phyloP scores from a whole-genome alignment of 2,888 invertebrate genomes.

The Plutella xylostella region DNA sequence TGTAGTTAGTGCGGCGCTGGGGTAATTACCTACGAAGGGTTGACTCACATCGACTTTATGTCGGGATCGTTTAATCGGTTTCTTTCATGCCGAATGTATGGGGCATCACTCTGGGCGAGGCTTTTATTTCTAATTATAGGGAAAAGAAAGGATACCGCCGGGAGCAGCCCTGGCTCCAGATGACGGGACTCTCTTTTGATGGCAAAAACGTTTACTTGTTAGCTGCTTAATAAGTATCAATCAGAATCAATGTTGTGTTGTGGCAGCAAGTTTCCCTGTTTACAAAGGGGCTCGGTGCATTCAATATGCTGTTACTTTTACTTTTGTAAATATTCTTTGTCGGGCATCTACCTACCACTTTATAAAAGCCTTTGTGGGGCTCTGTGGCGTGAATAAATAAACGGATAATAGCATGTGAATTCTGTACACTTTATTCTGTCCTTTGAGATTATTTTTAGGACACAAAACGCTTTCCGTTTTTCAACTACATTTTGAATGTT shows the following conservation, averaged over 20 bases:
- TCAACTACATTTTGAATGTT: too few relatives aligned
- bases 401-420: too few relatives aligned
- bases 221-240: slow-evolving; percentile 38
- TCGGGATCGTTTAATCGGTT: slow-evolving; percentile 24
- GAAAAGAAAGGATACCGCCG: slow-evolving; percentile 29
- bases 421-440: too few relatives aligned
- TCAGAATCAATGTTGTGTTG: slow-evolving; percentile 27
- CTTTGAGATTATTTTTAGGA: too few relatives aligned
- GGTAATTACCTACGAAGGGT: not conserved
- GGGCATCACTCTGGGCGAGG: slow-evolving; percentile 27
- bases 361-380: too few relatives aligned
- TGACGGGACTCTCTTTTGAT: slow-evolving; percentile 34
- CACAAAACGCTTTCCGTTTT: too few relatives aligned
- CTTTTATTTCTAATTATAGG: slow-evolving; percentile 43
- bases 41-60: not conserved
- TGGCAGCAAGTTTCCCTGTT: too few relatives aligned
- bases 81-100: slow-evolving; percentile 23
- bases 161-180: slow-evolving; percentile 37
- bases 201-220: slow-evolving; percentile 28
- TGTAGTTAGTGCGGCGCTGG: not conserved
- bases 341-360: too few relatives aligned
- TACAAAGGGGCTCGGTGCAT: too few relatives aligned
- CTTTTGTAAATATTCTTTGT: too few relatives aligned
- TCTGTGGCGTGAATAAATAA: too few relatives aligned
- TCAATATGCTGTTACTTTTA: too few relatives aligned